Conservation (phyloP, 2,113 vertebrate genomes). For the Embiotoca jacksoni region DNA sequence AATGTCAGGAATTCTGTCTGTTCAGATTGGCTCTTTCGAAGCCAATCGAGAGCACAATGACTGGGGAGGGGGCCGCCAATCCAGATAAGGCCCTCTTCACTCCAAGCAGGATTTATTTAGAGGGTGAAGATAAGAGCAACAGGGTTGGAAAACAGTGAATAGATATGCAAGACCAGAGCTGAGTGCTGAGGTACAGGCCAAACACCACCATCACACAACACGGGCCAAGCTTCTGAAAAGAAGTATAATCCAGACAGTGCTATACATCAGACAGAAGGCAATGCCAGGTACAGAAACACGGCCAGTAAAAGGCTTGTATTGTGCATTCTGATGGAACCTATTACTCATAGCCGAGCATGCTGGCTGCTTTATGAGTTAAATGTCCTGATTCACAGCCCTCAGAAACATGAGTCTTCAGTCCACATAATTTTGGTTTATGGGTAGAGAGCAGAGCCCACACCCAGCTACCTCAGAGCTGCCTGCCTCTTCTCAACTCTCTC, state of each 20-base stretch:
- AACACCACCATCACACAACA: constrained; percentile 58
- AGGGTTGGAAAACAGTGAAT: constrained; percentile 50
- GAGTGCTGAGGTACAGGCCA: constrained; percentile 44
- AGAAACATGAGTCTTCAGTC: constrained; percentile 80
- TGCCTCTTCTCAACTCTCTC: constrained; percentile 70
- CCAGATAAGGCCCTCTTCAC: constrained; percentile 72
- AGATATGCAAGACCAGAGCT: constrained; percentile 32
- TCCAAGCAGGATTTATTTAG: constrained; percentile 70
- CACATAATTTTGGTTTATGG: constrained; percentile 83
- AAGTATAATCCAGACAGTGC: constrained; percentile 23
- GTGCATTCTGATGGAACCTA: constrained; percentile 71
- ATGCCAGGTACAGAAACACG: constrained; percentile 63
- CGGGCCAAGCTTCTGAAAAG: constrained; percentile 37
- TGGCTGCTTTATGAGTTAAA: constrained; percentile 76
- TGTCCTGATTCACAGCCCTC: constrained; percentile 75
- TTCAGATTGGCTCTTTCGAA: constrained; percentile 55
- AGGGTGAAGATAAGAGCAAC: constrained; percentile 73
- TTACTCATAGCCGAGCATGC: constrained; percentile 73
- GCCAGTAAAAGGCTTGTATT: constrained; percentile 66
- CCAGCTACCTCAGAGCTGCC: constrained; percentile 80
- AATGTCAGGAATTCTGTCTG: constrained; percentile 75
- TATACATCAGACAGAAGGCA: constrained; percentile 26
- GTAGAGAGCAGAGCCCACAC: constrained; percentile 78
- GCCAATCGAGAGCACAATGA: constrained; percentile 47
- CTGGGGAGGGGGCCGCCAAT: constrained; percentile 48